A percentile compares a stretch with the other conserved stretches of the same genome.
Conservation (phyloP, 2,888 invertebrate species). For the Drosophila glabriapex region DNA sequence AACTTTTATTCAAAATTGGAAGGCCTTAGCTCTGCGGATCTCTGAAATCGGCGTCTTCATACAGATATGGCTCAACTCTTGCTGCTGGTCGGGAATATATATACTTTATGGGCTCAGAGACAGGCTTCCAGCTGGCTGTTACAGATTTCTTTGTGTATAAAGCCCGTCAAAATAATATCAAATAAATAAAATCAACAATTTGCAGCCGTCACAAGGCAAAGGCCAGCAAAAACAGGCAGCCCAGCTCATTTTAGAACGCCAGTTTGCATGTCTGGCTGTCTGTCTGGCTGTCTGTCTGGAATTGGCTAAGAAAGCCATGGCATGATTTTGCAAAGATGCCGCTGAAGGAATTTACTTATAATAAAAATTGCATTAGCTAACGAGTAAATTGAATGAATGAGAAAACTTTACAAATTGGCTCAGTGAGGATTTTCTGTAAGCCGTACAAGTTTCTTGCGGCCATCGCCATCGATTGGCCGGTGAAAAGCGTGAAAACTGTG, state of each 20-base stretch:
- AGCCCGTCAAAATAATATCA: constrained; percentile 37
- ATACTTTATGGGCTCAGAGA: no score
- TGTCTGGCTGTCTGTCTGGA: background rate
- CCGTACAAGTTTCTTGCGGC: background rate
- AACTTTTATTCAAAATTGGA: no score
- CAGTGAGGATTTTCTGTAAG: constrained; percentile 37
- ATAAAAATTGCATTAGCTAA: constrained; percentile 69
- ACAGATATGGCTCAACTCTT: no score
- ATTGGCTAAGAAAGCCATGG: constrained; percentile 20
- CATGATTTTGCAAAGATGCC: constrained; percentile 5
- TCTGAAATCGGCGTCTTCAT: no score
- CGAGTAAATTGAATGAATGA: constrained; percentile 60
- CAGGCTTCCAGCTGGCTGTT: background rate
- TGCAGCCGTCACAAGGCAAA: constrained; percentile 35
- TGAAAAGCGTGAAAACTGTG: constrained; percentile 3
- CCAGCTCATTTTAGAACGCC: background rate
- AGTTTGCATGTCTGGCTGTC: background rate
- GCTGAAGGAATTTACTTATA: constrained; percentile 37
- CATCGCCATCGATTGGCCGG: constrained; percentile 7
- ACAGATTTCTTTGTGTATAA: background rate
- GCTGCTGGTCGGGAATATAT: no score
- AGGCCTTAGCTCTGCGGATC: no score
- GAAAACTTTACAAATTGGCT: constrained; percentile 57
- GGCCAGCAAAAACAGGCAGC: constrained; percentile 12
- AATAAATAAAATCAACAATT: constrained; percentile 57